Base-by-base conservation (phyloP, 1,140 invertebrate genomes). In the Bombus consobrinus region DNA sequence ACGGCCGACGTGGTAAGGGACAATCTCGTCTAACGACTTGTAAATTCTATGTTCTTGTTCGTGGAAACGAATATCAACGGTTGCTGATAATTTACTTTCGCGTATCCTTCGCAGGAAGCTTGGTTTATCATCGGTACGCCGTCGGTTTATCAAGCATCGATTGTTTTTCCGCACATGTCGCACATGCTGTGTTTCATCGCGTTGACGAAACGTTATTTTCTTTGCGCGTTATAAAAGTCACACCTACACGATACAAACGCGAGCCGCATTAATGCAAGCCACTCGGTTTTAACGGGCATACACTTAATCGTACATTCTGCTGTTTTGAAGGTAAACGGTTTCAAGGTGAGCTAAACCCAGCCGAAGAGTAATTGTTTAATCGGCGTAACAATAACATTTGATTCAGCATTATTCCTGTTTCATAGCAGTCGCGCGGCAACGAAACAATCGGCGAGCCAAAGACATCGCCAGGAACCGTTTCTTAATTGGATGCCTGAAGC, bases 281-380 rank as follows among this genome's bases (percentile, higher is more conserved):
- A 66, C 53, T 77, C 64, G 43, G 25, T 53, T 69, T 53, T 66
- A 83, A 83, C 59, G 81, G 59, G 41, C 32, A 18, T 66, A 39
- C 57, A 57, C 75, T 85, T 85, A 85, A 81, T 81, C 84, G 75
- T 73, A 34, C 83, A 47, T 84, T 77, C 66, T 62, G 81, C 66
- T 71, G 83, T 85, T 86, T 64, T 81, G 72, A 87, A 91, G 87
- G 84, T 90, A 90, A 91, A 90, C 79, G 69, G 85, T 85, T 85
- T 37, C 90, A 91, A 91, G 90, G 90, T 87, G 77, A 91, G 34
- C 66, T 81, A 76, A 89, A 87, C 78, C 39, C 89, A 80, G 59
- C 87, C 76, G 81, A 39, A 57, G 72, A 79, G 81, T 83, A 91
- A 88, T 91, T 91, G 90, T 91, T 91, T 91, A 88, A 91, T 91